phyloP scores from a whole-genome alignment of 2,113 vertebrate species.

The Copsychus sechellarum region DNA sequence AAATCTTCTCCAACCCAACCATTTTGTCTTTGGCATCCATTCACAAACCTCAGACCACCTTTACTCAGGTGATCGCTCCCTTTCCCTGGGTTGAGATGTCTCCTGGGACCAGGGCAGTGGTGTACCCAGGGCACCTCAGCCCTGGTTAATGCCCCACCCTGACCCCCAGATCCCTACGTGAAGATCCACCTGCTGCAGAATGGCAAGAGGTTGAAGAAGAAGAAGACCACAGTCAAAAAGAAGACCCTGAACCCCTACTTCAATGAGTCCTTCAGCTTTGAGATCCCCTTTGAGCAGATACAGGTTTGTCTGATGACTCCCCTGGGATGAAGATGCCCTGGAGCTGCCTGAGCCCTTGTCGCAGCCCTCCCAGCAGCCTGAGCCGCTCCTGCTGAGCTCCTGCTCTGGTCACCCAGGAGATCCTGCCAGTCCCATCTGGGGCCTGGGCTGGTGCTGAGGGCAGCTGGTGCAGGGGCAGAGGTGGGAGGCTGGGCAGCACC shows the following conservation, averaged over 20 bases:
- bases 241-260: constrained; percentile 98
- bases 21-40: neutral
- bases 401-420: neutral
- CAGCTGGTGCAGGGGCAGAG: neutral
- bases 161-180: constrained; percentile 89
- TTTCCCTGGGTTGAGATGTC: neutral
- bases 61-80: neutral
- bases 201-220: constrained; percentile 96
- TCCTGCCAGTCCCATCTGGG: neutral
- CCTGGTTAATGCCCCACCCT: neutral
- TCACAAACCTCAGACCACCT: neutral
- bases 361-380: neutral
- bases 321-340: neutral
- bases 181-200: constrained; percentile 98
- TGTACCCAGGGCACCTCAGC: neutral
- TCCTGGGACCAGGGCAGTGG: neutral
- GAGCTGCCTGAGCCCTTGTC: neutral
- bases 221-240: constrained; percentile 98
- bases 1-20: neutral
- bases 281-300: constrained; percentile 97
- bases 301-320: constrained; percentile 76
- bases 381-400: neutral
- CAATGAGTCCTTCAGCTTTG: constrained; percentile 98
- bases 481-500: neutral
- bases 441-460: neutral